A percentile compares a stretch with the other conserved stretches of the same genome.
phyloP scores from a whole-genome alignment of 2,888 invertebrate species.

The Hirtodrosophila duncani region DNA sequence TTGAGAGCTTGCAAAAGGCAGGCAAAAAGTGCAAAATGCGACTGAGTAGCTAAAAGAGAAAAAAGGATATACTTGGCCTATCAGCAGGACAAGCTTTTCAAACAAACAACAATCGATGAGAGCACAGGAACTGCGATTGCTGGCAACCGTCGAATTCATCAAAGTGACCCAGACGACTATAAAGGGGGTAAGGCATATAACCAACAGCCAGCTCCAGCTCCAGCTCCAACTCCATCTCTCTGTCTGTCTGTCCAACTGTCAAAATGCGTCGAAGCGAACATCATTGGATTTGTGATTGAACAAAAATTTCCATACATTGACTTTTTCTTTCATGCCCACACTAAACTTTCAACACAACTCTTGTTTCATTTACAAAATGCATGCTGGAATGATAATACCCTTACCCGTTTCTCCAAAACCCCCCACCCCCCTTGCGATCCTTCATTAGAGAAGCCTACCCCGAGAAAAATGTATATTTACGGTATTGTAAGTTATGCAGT shows the following conservation, averaged over 20 bases:
- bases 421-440: slow-evolving; percentile 23
- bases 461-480: slow-evolving; percentile 67
- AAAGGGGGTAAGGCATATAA: not conserved
- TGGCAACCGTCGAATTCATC: slow-evolving; percentile 53
- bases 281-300: slow-evolving; percentile 76
- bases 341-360: too few species aligned
- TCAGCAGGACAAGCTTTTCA: slow-evolving; percentile 41
- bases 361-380: slow-evolving; percentile 62
- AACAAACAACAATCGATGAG: slow-evolving; percentile 55
- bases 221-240: not conserved
- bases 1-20: not conserved
- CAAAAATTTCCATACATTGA: slow-evolving; percentile 74
- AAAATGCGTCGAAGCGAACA: slow-evolving; percentile 77
- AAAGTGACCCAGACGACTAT: slow-evolving; percentile 37
- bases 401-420: too few species aligned
- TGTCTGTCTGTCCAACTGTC: slow-evolving; percentile 65
- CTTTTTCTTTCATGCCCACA: not conserved
- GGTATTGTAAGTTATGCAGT: slow-evolving; percentile 76
- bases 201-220: not conserved
- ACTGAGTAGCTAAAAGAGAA: slow-evolving; percentile 16
- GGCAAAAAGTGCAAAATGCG: slow-evolving; percentile 14
- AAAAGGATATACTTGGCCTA: slow-evolving; percentile 8
- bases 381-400: slow-evolving; percentile 64
- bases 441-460: slow-evolving; percentile 47
- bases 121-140: slow-evolving; percentile 9